Evolutionary conservation across 2,888 invertebrate species (phyloP), one percentile per base, ranked within the genome.

Genomic region (Mycogona germanica): DNA sequence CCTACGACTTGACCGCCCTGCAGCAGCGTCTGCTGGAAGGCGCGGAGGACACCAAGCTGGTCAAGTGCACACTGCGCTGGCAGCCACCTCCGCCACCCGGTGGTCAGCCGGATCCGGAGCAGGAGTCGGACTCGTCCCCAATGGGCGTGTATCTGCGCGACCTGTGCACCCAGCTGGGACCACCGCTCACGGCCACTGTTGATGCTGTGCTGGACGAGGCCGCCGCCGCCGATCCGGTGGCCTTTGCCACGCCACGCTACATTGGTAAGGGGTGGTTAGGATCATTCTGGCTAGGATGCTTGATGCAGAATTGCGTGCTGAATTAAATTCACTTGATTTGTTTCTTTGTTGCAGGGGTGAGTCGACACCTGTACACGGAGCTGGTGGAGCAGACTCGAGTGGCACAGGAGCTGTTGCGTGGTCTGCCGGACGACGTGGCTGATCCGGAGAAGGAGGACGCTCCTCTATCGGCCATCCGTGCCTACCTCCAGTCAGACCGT

Each of bases 21-120:
- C 42, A 44, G 32, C 44, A 51, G 21, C 29, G 32, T 12, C 51
- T 56, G 7, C 67, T 82, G 80, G 76, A 76, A 62, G 82, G 84
- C 67, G 71, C 86, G 21, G 76, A 78, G 58, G 83, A 84, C 64
- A 82, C 82, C 63, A 84, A 85, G 68, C 78, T 84, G 61, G 78
- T 75, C 64, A 60, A 61, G 55, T 71, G 78, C 60, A 73, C 79
- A 53, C 75, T 73, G 28, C 74, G 70, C 62, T 76, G 72, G 66
- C 70, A 70, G 35, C 73, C 73, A 59, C 64, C 61, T 25, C 62
- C 62, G 38, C 56, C 60, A 47, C 57, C 59, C 17, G 51, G 47
- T 25, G 14, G 21, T 17, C 58, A 53, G 29, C 71, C 72, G 23
- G 75, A 77, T 7, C 62, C 77, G 30, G 46, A 46, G 29, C 12